These are phyloP conservation scores for Crossaster papposus DNA, from an alignment of 53 echinoderm and acorn worm species.

Conservation along the genomic window DNA sequence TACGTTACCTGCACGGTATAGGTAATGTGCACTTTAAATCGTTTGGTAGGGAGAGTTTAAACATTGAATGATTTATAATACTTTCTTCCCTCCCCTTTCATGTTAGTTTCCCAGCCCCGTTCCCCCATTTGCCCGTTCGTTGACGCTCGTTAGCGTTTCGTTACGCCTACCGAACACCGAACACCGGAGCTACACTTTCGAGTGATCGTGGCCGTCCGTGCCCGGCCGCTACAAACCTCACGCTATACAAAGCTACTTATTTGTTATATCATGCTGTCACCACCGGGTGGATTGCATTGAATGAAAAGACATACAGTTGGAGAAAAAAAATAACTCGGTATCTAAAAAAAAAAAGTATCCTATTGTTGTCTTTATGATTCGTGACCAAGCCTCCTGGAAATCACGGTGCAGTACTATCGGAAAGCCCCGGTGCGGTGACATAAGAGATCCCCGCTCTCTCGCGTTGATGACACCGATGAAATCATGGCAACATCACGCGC, in stretches of 20 bases:
- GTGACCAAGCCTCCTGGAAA: slow-evolving; percentile 24
- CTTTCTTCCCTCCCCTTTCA: background rate
- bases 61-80: too few species aligned
- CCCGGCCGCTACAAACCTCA: background rate
- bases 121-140: slow-evolving; percentile 32
- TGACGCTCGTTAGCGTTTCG: slow-evolving; percentile 42
- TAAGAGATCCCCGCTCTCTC: slow-evolving; percentile 27
- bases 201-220: slow-evolving; percentile 28
- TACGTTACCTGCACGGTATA: background rate
- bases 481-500: slow-evolving; percentile 61
- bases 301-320: background rate
- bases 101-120: background rate
- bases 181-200: slow-evolving; percentile 48
- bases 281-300: slow-evolving; percentile 13
- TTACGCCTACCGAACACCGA: slow-evolving; percentile 29
- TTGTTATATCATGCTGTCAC: slow-evolving; percentile 31
- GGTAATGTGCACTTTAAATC: background rate
- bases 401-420: slow-evolving; percentile 6
- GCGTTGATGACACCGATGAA: slow-evolving; percentile 25
- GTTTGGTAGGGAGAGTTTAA: background rate
- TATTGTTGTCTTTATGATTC: background rate
- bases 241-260: slow-evolving; percentile 6
- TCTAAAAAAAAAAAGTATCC: slow-evolving; percentile 11
- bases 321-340: background rate
- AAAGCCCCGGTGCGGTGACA: slow-evolving; percentile 23